These are phyloP conservation scores for Andrena trimmerana DNA, from an alignment of 2,888 invertebrate species.

Conservation along the genomic window DNA sequence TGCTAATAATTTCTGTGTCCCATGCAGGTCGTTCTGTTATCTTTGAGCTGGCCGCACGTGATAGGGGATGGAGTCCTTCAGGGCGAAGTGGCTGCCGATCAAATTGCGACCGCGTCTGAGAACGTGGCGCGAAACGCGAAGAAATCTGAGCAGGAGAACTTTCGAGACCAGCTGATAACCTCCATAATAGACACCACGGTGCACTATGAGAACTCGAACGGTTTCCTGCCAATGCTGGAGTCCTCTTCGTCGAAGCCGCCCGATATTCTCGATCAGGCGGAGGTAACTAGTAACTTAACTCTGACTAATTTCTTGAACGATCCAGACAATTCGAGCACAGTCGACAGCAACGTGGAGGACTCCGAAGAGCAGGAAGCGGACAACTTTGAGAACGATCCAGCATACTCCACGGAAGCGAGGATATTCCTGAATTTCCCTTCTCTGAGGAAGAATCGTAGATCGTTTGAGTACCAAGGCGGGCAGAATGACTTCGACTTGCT, in stretches of 20 bases:
- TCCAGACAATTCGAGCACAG: not conserved
- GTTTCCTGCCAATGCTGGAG: constrained; percentile 78
- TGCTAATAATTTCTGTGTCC: constrained; percentile 29
- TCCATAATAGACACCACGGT: constrained; percentile 64
- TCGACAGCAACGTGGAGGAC: not conserved
- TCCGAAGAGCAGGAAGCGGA: not conserved
- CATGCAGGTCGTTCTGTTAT: constrained; percentile 78
- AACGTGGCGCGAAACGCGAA: constrained; percentile 48
- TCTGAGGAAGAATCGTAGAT: constrained; percentile 75
- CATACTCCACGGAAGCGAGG: constrained; percentile 77
- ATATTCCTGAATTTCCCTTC: constrained; percentile 75
- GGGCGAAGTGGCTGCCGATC: constrained; percentile 74
- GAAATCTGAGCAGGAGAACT: constrained; percentile 20
- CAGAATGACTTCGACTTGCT: constrained; percentile 81
- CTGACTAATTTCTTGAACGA: constrained; percentile 8
- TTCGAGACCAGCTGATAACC: constrained; percentile 32
- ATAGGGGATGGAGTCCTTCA: constrained; percentile 64
- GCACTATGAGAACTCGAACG: constrained; percentile 81
- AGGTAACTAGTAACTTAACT: not conserved
- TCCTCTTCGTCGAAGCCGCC: constrained; percentile 19
- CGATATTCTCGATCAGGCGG: not conserved
- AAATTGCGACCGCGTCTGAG: constrained; percentile 79
- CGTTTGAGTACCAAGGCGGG: constrained; percentile 74
- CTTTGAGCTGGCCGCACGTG: constrained; percentile 78
- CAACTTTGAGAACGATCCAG: constrained; percentile 72